phyloP scores from a whole-genome alignment of 2,113 vertebrate species.

The Gymnogyps californianus region DNA sequence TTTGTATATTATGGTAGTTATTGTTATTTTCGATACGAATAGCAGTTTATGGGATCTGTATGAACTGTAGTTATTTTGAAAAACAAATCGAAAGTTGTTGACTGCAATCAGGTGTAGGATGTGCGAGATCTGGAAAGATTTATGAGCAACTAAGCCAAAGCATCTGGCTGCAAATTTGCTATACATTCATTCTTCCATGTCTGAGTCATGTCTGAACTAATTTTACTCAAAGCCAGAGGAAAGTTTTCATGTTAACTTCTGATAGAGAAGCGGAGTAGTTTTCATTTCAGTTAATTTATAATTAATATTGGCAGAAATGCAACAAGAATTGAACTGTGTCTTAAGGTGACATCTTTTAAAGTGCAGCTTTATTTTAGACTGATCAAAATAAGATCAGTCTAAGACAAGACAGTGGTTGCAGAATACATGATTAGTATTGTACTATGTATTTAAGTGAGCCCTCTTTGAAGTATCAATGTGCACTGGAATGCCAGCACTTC shows the following conservation, averaged over 20 bases:
- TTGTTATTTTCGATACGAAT: not conserved
- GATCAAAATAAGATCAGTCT: not conserved
- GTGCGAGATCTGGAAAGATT: not conserved
- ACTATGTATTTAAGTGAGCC: not conserved
- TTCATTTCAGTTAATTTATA: not conserved
- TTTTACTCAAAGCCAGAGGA: not conserved
- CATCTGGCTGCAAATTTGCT: not conserved
- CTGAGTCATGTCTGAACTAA: not conserved
- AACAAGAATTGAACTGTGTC: not conserved
- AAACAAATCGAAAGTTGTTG: not conserved
- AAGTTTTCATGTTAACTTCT: not conserved
- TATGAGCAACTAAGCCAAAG: not conserved
- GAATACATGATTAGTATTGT: not conserved
- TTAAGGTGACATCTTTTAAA: not conserved
- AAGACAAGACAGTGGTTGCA: not conserved
- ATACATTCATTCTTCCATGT: not conserved
- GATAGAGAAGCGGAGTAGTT: not conserved
- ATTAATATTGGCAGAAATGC: not conserved
- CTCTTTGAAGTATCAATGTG: slow-evolving; percentile 18
- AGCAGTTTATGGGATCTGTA: not conserved
- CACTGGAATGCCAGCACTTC: slow-evolving; percentile 33
- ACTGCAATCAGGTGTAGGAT: not conserved
- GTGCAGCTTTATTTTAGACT: not conserved
- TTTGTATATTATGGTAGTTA: not conserved
- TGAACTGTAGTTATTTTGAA: not conserved